Base-by-base conservation (phyloP, 2,797 vertebrate genomes). In the Phyllotis vaccarum region DNA sequence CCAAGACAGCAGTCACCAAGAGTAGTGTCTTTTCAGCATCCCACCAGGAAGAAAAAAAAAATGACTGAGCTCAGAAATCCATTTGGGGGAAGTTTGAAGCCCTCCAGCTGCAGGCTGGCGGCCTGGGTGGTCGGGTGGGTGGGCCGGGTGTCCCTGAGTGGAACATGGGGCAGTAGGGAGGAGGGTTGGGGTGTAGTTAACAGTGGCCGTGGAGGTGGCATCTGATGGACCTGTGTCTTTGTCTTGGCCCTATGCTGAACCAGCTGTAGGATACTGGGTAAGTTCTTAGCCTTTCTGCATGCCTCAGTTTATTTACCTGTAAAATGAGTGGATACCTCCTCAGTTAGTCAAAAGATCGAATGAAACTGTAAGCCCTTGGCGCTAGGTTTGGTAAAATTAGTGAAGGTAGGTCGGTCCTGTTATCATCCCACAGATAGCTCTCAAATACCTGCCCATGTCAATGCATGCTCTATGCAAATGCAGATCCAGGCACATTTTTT, bases 31-130 rank as follows among this genome's bases (percentile, higher is more conserved):
- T 96, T 97, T 97, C 49, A 91, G 97, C 91, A 68, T 68, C 89
- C 92, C 94, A 37, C 86, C 2, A 37, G 91, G 97, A 46, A 75
- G 0, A 49, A 1, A 66, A 76, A 94, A 97, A 94, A 96, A 97
- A 97, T 97, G 74, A 89, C 96, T 11, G 85, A 90, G 81, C 93
- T 97, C 86, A 89, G 94, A 98, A 98, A 98, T 97, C 97, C 94
- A 86, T 97, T 96, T 97, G 97, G 49, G 96, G 96, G 93, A 96
- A 97, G 98, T 95, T 97, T 98, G 98, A 98, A 87, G 94, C 90
- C 89, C 94, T 74, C 46, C 97, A 98, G 97, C 98, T 98, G 98
- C 97, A 96, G 96, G 85, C 85, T 95, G 94, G 62, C 98, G 85
- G 74, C 89, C 88, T 97, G 97, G 97, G 98, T 98, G 97, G 97